Conservation (phyloP, 2,797 vertebrate species). For the Spea hammondii region DNA sequence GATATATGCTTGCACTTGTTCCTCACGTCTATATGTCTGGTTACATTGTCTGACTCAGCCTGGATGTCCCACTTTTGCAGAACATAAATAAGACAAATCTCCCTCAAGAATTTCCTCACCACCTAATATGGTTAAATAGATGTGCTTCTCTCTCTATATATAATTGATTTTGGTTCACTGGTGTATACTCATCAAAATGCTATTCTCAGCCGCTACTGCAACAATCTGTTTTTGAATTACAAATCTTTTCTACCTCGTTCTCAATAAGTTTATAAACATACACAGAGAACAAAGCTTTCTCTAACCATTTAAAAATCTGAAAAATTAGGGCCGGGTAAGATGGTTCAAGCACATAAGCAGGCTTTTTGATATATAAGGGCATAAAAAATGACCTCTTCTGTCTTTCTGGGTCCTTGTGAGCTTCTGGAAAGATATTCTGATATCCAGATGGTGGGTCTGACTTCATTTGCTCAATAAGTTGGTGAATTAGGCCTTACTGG, state of each 20-base stretch:
- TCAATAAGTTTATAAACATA: constrained; percentile 22
- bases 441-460: no score
- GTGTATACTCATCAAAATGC: constrained; percentile 42
- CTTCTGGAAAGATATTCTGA: no score
- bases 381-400: no score
- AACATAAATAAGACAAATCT: constrained; percentile 41
- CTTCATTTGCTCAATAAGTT: no score
- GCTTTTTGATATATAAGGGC: no score
- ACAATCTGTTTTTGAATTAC: constrained; percentile 32
- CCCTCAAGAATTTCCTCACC: constrained; percentile 16
- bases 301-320: constrained; percentile 9
- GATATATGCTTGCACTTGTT: constrained; percentile 4
- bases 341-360: no score
- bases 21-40: background rate
- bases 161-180: constrained; percentile 48
- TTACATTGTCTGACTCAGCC: constrained; percentile 5
- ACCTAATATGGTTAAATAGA: constrained; percentile 43
- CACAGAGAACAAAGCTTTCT: constrained; percentile 7
- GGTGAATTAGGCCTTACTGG: no score
- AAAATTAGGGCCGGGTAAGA: no score
- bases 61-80: constrained; percentile 23
- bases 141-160: constrained; percentile 35
- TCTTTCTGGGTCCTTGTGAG: no score
- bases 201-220: constrained; percentile 33
- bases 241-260: constrained; percentile 21